Evolutionary conservation across 2,888 invertebrate species (phyloP).

Genomic region (Tricholauxania praeusta): DNA sequence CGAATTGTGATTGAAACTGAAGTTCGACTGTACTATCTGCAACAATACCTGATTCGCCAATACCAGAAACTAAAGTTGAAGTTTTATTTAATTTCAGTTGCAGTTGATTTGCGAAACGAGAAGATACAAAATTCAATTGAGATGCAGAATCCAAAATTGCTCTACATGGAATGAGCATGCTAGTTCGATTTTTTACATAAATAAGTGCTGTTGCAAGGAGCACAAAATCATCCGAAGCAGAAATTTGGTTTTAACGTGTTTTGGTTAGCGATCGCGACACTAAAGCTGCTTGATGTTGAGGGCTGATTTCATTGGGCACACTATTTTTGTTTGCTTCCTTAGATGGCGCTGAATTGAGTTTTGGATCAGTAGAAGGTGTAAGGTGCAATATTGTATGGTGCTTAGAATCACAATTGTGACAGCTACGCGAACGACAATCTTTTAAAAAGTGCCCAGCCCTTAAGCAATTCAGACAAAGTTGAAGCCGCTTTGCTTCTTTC

Average conservation of each 20-base stretch:
- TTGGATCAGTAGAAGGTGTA: background rate
- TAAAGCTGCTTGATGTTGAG: constrained; percentile 8
- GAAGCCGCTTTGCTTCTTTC: constrained; percentile 34
- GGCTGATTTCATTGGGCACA: constrained; percentile 4
- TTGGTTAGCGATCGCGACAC: too few relatives aligned
- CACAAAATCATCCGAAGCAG: too few relatives aligned
- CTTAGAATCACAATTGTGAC: constrained; percentile 40
- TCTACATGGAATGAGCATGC: background rate
- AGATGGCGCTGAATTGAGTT: too few relatives aligned
- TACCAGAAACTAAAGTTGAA: constrained; percentile 30
- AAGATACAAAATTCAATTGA: constrained; percentile 30
- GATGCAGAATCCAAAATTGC: too few relatives aligned
- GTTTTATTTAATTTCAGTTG: constrained; percentile 16
- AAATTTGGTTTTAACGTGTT: too few relatives aligned
- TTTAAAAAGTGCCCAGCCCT: constrained; percentile 38
- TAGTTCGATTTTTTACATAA: constrained; percentile 7
- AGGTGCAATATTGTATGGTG: constrained; percentile 44
- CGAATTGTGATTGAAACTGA: constrained; percentile 7
- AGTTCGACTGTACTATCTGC: constrained; percentile 30
- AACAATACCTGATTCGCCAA: constrained; percentile 31
- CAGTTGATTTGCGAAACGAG: constrained; percentile 28
- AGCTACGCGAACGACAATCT: constrained; percentile 40
- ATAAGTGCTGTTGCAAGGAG: background rate
- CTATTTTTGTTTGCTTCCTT: background rate
- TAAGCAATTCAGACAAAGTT: constrained; percentile 45